Conservation (phyloP, 2,113 vertebrate genomes). For the Leucopsar rothschildi region DNA sequence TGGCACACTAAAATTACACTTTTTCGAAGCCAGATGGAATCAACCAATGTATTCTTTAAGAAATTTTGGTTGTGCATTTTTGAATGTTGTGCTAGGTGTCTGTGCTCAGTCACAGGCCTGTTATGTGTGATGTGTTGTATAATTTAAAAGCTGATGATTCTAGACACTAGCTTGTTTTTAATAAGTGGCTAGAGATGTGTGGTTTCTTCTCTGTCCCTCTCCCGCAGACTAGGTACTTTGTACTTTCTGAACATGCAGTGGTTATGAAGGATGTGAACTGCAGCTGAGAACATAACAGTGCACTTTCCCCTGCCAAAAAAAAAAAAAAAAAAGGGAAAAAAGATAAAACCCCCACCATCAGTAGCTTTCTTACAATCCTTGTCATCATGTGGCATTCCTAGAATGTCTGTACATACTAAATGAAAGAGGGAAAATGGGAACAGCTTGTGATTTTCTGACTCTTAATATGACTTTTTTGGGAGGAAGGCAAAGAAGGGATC, state of each 20-base stretch:
- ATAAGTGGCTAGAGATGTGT: neutral
- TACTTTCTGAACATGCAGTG: conserved; percentile 4
- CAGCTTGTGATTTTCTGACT: neutral
- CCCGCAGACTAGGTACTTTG: neutral
- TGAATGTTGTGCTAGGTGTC: neutral
- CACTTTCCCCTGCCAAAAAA: neutral
- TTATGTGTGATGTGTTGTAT: neutral
- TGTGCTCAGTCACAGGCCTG: neutral
- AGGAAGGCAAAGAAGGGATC: conserved; percentile 17
- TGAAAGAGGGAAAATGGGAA: neutral
- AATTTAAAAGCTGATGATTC: neutral
- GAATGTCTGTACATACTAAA: neutral
- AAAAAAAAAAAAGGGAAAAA: neutral
- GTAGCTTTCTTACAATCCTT: neutral
- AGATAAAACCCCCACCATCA: accelerated
- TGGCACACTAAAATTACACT: neutral
- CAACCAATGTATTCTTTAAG: neutral
- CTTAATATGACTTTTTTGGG: neutral
- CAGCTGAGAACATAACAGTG: neutral
- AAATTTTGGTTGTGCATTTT: neutral
- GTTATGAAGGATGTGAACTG: conserved; percentile 1
- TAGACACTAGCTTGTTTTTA: neutral
- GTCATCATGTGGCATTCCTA: neutral
- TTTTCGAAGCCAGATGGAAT: neutral
- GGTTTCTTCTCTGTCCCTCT: neutral